Base-by-base conservation (phyloP, 2,888 invertebrate species). In the Heliconius ismenius region DNA sequence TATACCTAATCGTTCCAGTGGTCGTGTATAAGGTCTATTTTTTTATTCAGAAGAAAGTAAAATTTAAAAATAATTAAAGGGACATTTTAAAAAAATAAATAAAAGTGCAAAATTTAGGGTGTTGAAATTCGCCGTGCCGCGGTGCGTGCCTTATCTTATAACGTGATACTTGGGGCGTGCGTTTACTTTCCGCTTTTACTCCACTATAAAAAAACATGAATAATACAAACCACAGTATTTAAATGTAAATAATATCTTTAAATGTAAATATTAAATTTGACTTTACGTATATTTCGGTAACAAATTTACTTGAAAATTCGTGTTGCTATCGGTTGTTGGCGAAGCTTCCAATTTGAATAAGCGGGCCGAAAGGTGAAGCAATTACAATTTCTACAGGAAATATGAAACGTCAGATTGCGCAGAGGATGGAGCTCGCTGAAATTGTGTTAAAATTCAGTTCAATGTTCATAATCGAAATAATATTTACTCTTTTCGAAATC, bases 101-200 rank as follows among this genome's bases (percentile, higher is more conserved):
- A 82, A 84, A 84, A 86, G 39, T 43, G 39, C 67, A 83, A 84
- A 83, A 83, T 85, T 85, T 87, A 85, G 86, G 85, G 86, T 88
- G 88, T 88, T 88, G 87, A 89, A 90, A 90, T 89, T 89, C 85
- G 84, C 89, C 85, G 86, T 87, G 85, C 84, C 86, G 86, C 83
- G 86, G 88, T 89, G 91, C 92, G 91, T 92, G 93, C 90, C 91
- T 92, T 92, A 93, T 93, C 92, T 89, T 84, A 68, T 64, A 77
- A 80, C 73, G 75, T 78, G 64, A 77, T 68, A 58, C 67, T 64
- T 67, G 60, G 58, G 75, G 75, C 78, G 73, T 77, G 65, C 76
- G 69, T 77, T 75, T 77, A 77, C 78, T 79, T 79, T 79, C 62
- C 63, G 54, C 79, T 64, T 49, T 49, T 74, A 26, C 26, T 39